Evolutionary conservation across 2,797 vertebrate species (phyloP).

Genomic region (Chelmon rostratus): DNA sequence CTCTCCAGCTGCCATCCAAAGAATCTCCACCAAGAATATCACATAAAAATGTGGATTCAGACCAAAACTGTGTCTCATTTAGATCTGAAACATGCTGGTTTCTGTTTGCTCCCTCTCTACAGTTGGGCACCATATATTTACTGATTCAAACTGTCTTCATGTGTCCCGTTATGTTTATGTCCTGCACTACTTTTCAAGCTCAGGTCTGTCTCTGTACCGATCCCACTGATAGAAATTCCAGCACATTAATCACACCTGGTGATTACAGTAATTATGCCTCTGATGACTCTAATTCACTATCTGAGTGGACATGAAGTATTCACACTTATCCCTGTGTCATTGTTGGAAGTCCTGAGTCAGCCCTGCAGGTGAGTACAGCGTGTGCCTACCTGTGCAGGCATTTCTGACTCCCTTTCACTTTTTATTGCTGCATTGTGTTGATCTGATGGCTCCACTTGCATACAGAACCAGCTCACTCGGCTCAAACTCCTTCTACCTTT

Average conservation of each 20-base stretch:
- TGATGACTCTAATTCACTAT: conserved; percentile 30
- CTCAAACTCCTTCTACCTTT: too few species aligned
- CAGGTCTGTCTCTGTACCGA: conserved; percentile 16
- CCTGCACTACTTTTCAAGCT: conserved; percentile 16
- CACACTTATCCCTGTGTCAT: conserved; percentile 15
- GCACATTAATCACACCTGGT: conserved; percentile 46
- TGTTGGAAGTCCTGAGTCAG: conserved; percentile 51
- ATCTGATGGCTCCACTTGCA: neutral
- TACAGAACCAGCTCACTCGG: neutral
- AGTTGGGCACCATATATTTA: neutral
- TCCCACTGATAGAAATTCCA: conserved; percentile 28
- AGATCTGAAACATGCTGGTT: neutral
- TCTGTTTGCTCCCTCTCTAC: neutral
- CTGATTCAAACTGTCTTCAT: neutral
- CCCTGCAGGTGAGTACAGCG: conserved; percentile 28
- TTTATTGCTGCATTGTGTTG: neutral
- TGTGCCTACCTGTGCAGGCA: conserved; percentile 50
- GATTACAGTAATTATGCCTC: conserved; percentile 37
- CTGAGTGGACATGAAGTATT: conserved; percentile 40
- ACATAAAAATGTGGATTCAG: neutral
- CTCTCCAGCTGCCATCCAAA: neutral
- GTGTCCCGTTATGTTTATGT: neutral
- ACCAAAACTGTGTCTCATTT: neutral
- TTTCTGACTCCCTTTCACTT: conserved; percentile 18
- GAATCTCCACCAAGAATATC: too few species aligned